These are phyloP conservation scores for Chinchilla lanigera DNA, from an alignment of 2,113 vertebrate genomes.

Conservation along the genomic window DNA sequence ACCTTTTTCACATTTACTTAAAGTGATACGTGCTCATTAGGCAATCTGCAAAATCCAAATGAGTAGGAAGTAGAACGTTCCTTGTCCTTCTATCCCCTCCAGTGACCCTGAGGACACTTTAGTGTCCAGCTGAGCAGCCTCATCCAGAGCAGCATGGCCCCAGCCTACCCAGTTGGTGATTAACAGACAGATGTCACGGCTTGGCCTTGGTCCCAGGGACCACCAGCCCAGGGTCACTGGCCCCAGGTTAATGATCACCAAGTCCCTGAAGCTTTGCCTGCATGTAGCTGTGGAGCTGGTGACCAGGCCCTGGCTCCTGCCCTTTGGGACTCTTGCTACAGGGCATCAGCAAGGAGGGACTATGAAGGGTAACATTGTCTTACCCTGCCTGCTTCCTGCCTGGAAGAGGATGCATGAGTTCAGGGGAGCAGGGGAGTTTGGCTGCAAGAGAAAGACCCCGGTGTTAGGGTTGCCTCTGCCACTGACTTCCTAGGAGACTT, in stretches of 20 bases:
- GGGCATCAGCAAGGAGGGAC: neutral
- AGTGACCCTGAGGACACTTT: neutral
- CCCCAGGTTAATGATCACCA: slow-evolving; percentile 56
- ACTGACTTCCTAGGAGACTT: neutral
- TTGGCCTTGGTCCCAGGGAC: slow-evolving; percentile 9
- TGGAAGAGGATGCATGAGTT: neutral
- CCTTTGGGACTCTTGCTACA: neutral
- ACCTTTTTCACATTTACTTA: neutral
- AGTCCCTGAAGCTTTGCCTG: neutral
- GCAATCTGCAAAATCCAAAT: neutral
- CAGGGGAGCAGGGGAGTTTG: neutral
- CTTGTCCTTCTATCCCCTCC: no score
- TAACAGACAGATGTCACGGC: slow-evolving; percentile 20
- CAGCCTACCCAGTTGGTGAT: neutral
- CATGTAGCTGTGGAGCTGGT: neutral
- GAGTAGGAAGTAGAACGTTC: neutral
- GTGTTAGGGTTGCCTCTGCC: neutral
- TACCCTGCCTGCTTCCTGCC: neutral
- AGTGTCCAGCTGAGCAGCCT: neutral
- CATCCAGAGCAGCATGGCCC: neutral
- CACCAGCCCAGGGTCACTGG: slow-evolving; percentile 31
- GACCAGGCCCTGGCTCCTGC: neutral
- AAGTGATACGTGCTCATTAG: slow-evolving; percentile 5
- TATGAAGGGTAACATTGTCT: fast-evolving
- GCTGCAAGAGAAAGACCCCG: neutral